Base-by-base conservation (phyloP, 1,140 invertebrate genomes). In the Orius insidiosus region DNA sequence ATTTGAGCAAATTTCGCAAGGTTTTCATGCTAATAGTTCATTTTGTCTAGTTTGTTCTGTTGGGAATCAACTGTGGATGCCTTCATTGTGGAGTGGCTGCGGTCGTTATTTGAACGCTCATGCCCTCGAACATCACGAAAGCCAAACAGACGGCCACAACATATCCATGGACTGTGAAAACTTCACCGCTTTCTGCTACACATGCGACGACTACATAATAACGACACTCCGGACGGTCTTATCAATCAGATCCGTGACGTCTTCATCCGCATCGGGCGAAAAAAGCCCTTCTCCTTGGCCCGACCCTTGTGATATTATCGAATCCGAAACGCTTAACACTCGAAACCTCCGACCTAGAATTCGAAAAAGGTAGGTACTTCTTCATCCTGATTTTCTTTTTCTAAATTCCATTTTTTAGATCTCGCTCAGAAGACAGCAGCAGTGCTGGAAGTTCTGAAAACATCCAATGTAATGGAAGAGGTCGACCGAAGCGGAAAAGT, bases 171-270 rank as follows among this genome's bases (percentile, higher is more conserved):
- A 82, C 61, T 81, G 77, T 64, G 70, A 78, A 60, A 75, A 67
- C 56, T 70, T 72, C 56, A 73, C 78, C 52, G 78, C 80, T 70
- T 72, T 47, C 66, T 82, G 80, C 63, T 85, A 85, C 58, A 68
- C 68, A 53, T 85, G 81, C 69, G 78, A 85, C 65, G 80, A 84
- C 51, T 85, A 78, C 70, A 74, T 81, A 18, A 70, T 76, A 84
- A 85, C 62, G 80, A 84, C 56, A 74, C 72, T n/a, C 62, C 67
- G 49, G 60, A 65, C 32, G 47, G 47, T 7, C 14, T 32, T 8
- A 18, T 54, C 4, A 42, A 34, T 45, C 42, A 44, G n/a, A 14
- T 52, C 4, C 47, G 47, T 9, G 47, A 48, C 15, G n/a, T 44
- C 3, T 33, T 48, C 10, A 10, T 6, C 30, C 41, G 24, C 6